Percentiles rank a stretch among this genome's conserved stretches.
These are phyloP conservation scores for Xanthorhoe spadicearia DNA, from an alignment of 2,888 invertebrate genomes.

Conservation along the genomic window DNA sequence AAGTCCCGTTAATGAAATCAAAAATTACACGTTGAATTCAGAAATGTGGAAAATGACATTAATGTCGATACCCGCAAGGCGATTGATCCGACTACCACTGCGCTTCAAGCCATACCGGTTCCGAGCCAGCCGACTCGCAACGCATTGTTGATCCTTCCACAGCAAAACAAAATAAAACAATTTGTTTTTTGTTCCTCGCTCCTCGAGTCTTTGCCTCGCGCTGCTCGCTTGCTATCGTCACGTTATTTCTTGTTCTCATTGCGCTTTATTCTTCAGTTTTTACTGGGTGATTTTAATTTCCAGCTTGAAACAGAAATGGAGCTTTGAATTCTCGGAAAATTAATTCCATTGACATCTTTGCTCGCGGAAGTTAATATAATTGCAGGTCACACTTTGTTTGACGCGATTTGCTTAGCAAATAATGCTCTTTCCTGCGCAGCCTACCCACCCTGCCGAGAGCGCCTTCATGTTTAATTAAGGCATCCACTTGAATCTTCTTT, in stretches of 20 bases:
- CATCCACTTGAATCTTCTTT: constrained; percentile 27
- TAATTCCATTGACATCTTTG: constrained; percentile 49
- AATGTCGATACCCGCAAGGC: constrained; percentile 69
- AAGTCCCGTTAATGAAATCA: constrained; percentile 34
- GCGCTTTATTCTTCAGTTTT: constrained; percentile 35
- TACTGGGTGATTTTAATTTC: constrained; percentile 33
- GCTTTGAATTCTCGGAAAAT: constrained; percentile 40
- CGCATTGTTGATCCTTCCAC: constrained; percentile 78
- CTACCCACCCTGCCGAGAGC: constrained; percentile 39
- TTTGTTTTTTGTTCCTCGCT: constrained; percentile 62
- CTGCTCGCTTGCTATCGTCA: constrained; percentile 54
- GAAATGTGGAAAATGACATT: constrained; percentile 55
- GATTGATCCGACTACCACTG: constrained; percentile 66
- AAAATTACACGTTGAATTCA: constrained; percentile 37
- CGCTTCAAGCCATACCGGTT: constrained; percentile 70
- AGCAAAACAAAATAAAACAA: constrained; percentile 79
- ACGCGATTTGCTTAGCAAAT: constrained; percentile 73
- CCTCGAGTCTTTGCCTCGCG: constrained; percentile 50
- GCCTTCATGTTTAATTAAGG: constrained; percentile 27
- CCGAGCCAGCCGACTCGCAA: constrained; percentile 67
- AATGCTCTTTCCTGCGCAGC: constrained; percentile 61
- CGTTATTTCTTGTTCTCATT: constrained; percentile 52
- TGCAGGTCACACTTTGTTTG: constrained; percentile 65
- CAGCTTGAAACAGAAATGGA: constrained; percentile 21
- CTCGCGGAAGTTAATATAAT: constrained; percentile 60